A percentile compares a stretch with the other conserved stretches of the same genome.
These are phyloP conservation scores for Heterodera filipjevi DNA, from an alignment of 2,888 invertebrate genomes.

Conservation along the genomic window DNA sequence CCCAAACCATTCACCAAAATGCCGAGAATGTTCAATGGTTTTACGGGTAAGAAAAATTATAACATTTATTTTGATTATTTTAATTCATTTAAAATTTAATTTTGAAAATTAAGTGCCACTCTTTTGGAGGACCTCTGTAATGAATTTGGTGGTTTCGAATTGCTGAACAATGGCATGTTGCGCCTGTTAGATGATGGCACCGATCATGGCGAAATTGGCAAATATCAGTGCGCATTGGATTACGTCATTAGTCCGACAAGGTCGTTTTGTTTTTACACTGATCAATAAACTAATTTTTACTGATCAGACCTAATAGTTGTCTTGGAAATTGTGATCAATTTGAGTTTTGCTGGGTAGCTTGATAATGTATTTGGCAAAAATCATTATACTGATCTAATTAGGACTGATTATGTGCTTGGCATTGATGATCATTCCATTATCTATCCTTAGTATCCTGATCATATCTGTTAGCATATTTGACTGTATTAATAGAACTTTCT, in stretches of 20 bases:
- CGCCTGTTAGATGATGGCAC: constrained; percentile 14
- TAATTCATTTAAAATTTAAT: constrained; percentile 11
- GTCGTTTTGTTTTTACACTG: neutral
- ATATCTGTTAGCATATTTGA: no score
- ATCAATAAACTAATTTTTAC: neutral
- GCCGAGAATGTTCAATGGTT: constrained; percentile 16
- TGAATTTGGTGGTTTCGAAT: constrained; percentile 4
- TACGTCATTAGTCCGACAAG: constrained; percentile 30
- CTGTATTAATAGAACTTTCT: no score
- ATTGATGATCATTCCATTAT: no score
- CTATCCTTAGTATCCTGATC: no score
- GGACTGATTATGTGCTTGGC: no score
- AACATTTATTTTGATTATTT: neutral
- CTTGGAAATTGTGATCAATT: no score
- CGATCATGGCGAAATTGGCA: constrained; percentile 12
- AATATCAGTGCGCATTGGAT: constrained; percentile 45
- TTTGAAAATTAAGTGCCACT: constrained; percentile 14
- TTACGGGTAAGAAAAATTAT: constrained; percentile 21
- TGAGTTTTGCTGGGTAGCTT: no score
- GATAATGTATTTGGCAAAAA: no score
- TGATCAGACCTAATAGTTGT: neutral
- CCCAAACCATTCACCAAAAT: neutral
- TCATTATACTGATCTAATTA: no score
- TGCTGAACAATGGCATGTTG: constrained; percentile 21
- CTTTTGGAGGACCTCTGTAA: neutral